Evolutionary conservation across 2,888 invertebrate species (phyloP), one percentile per base, ranked within the genome.

Genomic region (Ochropacha duplaris): DNA sequence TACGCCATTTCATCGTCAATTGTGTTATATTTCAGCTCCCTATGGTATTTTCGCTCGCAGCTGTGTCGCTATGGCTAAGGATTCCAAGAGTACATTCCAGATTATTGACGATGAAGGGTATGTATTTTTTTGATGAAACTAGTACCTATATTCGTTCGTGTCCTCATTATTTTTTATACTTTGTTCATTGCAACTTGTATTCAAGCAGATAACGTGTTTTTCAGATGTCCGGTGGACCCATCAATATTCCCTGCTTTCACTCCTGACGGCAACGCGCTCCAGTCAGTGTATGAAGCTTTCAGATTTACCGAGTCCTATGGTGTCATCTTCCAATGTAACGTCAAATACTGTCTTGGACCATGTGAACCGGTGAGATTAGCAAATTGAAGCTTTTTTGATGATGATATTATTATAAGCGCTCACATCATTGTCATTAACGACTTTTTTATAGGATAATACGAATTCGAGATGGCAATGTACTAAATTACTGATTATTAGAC

Each of bases 11-110:
- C 16, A 28, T 59, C 51, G 44, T n/a, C 22, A 44, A n/a, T 49
- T 54, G 54, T 39, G 59, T 54, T 49, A 64, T 69, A 61, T 78
- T 78, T 75, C 90, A 98, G 98, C 98, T 88, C 98, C 98, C 5
- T 98, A 98, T 80, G 98, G 98, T 74, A 98, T 98, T 78, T 98
- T 98, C 84, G 98, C 98, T 50, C 95, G 98, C 83, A 98, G 98
- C 83, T 98, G 98, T 90, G 97, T 98, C 59, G 98, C 98, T 61
- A 98, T 98, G 98, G 98, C 98, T 58, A 98, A 98, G 90, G 98
- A 98, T 87, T 97, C 98, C 4, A 97, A 98, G 91, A 98, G 97
- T 83, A 98, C 98, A 31, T 98, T 98, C 95, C 97, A 98, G 84
- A 98, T 98, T 79, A 98, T 98, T 79, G 98, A 98, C 79, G 98